A percentile compares a stretch with the other conserved stretches of the same genome.
These are phyloP conservation scores for Microplitis mediator DNA, from an alignment of 1,140 invertebrate genomes.

Conservation along the genomic window DNA sequence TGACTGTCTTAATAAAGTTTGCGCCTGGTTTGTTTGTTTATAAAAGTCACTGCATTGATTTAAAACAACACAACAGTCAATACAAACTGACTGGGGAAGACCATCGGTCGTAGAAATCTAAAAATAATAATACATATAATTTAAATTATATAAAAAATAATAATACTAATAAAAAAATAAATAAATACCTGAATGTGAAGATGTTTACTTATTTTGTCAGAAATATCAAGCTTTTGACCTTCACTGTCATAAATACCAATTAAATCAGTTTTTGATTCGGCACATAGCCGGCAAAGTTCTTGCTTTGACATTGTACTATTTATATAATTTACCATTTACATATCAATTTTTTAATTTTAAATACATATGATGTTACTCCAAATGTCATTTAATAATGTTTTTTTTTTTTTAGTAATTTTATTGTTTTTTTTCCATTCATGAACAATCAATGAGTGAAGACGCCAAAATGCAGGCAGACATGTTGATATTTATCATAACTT, in stretches of 20 bases:
- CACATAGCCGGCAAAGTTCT: conserved; percentile 64
- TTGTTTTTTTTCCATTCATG: conserved; percentile 30
- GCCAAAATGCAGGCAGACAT: conserved; percentile 45
- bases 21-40: conserved; percentile 58
- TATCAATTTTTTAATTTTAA: no score
- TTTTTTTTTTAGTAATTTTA: conserved; percentile 9
- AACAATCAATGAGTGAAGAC: conserved; percentile 44
- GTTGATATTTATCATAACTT: conserved; percentile 25
- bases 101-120: conserved; percentile 38
- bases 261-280: conserved; percentile 54
- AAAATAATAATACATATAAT: no score
- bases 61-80: conserved; percentile 55
- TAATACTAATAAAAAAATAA: not conserved
- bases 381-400: not conserved
- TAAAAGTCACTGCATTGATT: conserved; percentile 59
- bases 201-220: conserved; percentile 60
- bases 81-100: conserved; percentile 54
- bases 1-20: conserved; percentile 49
- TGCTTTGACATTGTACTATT: conserved; percentile 45
- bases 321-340: no score
- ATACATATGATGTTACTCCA: no score
- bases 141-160: not conserved
- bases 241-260: conserved; percentile 61
- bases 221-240: conserved; percentile 56
- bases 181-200: conserved; percentile 59